These are phyloP conservation scores for Vidua macroura DNA, from an alignment of 2,113 vertebrate genomes.

Conservation along the genomic window DNA sequence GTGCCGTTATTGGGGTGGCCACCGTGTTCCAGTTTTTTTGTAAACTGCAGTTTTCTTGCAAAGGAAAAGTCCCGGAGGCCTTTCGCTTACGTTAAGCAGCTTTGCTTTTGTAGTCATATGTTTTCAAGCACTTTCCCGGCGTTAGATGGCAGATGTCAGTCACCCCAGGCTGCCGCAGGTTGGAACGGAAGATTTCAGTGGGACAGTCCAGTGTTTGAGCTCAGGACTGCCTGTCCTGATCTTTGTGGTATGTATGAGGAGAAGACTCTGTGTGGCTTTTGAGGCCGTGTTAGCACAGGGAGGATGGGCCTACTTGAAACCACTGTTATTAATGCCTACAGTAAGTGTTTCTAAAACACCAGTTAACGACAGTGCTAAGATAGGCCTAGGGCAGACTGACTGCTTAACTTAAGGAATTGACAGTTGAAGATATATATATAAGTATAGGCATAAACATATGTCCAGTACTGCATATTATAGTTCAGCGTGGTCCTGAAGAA, in stretches of 20 bases:
- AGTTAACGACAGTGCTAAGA: not conserved
- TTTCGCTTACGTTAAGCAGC: not conserved
- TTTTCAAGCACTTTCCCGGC: not conserved
- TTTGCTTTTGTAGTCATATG: not conserved
- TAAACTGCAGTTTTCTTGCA: not conserved
- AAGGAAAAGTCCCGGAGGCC: not conserved
- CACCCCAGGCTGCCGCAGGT: not conserved
- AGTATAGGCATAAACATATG: not conserved
- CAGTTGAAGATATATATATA: rapidly evolving
- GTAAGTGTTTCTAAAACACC: not conserved
- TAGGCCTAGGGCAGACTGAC: not conserved
- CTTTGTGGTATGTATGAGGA: not conserved
- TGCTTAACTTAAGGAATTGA: not conserved
- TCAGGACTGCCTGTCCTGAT: not conserved
- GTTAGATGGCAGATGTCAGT: not conserved
- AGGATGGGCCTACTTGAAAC: not conserved
- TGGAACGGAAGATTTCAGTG: not conserved
- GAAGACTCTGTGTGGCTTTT: not conserved
- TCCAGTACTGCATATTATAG: rapidly evolving
- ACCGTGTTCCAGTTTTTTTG: not conserved
- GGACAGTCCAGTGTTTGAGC: not conserved
- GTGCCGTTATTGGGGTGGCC: not conserved
- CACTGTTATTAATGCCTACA: not conserved
- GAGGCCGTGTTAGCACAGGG: not conserved
- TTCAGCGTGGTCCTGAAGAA: not conserved